Base-by-base conservation (phyloP, 2,797 vertebrate genomes). In the Anabas testudineus region DNA sequence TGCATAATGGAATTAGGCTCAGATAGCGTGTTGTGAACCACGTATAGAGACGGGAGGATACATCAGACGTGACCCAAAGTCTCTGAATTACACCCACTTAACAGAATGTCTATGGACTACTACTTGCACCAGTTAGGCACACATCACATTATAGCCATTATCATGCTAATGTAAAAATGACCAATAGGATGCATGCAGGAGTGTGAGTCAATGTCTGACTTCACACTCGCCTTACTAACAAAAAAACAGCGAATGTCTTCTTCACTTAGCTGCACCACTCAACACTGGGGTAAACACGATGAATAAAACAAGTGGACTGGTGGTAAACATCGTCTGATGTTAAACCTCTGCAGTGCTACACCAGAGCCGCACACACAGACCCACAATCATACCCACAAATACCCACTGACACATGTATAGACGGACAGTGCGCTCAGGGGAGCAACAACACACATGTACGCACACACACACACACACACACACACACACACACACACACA, bases 1-100 rank as follows among this genome's bases (percentile, higher is more conserved):
- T 78, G 87, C 85, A 85, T 90, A 91, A 92, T 91, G 80, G 83
- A 87, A 91, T 88, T 81, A 87, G 76, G 73, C 84, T 88, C 81
- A 54, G 73, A 88, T 74, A 71, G 74, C 54, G n/a, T 54, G 51
- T 80, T 77, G 75, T 87, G 85, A 90, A 79, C 87, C 73, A 71
- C 69, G 41, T 74, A 45, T 6, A 45, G 74, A 10, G n/a, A 74
- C 74, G 66, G 64, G 77, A 47, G 62, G 69, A 87, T 69, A 49
- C 32, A 55, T 75, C 30, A 22, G 78, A 85, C 78, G 77, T 67
- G 51, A 83, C 82, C 84, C 58, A 68, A 84, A 86, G 82, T 81
- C 65, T 82, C 65, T 49, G 57, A 71, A 67, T 64, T 53, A 39
- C 42, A 16, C 64, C 59, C 52, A 16, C 75, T 69, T 58, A 53